Evolutionary conservation across 2,888 invertebrate species (phyloP).

Genomic region (Cyaniris semiargus): DNA sequence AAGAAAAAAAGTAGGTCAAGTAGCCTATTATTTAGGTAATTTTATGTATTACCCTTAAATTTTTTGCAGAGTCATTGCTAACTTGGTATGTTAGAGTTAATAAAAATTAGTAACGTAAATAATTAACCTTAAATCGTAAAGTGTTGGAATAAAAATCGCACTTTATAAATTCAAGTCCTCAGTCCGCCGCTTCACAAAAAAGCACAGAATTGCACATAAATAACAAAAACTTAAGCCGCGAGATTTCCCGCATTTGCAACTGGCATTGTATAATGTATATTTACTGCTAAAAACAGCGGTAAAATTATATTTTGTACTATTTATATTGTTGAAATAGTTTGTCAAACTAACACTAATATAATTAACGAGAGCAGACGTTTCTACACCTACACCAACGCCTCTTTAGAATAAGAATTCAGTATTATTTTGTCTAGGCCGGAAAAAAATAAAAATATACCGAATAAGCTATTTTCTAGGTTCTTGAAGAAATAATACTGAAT

Average conservation of each 20-base stretch:
- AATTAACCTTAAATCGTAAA: neutral
- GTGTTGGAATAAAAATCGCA: conserved; percentile 12
- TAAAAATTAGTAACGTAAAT: neutral
- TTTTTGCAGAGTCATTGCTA: too few species aligned
- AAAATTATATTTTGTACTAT: neutral
- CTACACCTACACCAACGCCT: neutral
- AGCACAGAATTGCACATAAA: conserved; percentile 30
- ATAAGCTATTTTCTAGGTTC: neutral
- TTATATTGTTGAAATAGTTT: neutral
- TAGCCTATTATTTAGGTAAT: too few species aligned
- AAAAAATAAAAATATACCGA: neutral
- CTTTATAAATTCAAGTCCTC: conserved; percentile 30
- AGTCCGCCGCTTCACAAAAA: conserved; percentile 16
- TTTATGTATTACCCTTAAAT: too few species aligned
- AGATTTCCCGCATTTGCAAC: conserved; percentile 32
- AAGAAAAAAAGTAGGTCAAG: too few species aligned
- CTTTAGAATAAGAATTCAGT: neutral
- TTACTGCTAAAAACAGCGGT: neutral
- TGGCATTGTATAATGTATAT: conserved; percentile 29
- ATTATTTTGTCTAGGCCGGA: neutral
- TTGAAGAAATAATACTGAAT: neutral
- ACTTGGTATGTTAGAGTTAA: neutral
- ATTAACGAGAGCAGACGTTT: neutral
- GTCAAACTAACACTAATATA: neutral
- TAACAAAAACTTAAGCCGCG: conserved; percentile 33